phyloP scores from a whole-genome alignment of 2,888 invertebrate genomes.

The Craniophora ligustri region DNA sequence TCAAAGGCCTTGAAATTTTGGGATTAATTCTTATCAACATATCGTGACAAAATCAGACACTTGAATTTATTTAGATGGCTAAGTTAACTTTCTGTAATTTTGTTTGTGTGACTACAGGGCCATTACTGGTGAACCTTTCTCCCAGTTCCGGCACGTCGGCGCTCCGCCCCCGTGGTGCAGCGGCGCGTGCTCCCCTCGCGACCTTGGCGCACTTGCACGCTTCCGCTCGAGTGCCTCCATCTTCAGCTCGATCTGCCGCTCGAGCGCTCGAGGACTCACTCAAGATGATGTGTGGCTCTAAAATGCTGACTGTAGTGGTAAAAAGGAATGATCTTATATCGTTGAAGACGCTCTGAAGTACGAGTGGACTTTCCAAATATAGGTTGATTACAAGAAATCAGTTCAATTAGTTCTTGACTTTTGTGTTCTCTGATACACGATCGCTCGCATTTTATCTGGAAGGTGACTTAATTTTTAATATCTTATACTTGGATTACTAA shows the following conservation, averaged over 20 bases:
- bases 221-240: constrained; percentile 16
- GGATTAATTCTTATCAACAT: too few species aligned
- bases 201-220: constrained; percentile 47
- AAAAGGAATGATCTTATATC: neutral
- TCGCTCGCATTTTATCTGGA: too few species aligned
- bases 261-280: constrained; percentile 25
- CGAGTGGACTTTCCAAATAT: neutral
- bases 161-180: constrained; percentile 15
- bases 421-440: too few species aligned
- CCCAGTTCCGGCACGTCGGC: constrained; percentile 11
- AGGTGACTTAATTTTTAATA: too few species aligned
- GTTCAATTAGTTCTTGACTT: too few species aligned
- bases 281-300: constrained; percentile 12
- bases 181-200: constrained; percentile 16
- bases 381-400: too few species aligned
- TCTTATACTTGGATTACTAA: too few species aligned
- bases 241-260: constrained; percentile 8
- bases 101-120: neutral
- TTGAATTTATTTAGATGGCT: too few species aligned
- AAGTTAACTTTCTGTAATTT: too few species aligned
- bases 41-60: too few species aligned
- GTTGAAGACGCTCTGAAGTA: neutral
- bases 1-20: too few species aligned
- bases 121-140: neutral
- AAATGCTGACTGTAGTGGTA: constrained; percentile 22